These are phyloP conservation scores for Carposina sasakii DNA, from an alignment of 1,140 invertebrate species.

Conservation along the genomic window DNA sequence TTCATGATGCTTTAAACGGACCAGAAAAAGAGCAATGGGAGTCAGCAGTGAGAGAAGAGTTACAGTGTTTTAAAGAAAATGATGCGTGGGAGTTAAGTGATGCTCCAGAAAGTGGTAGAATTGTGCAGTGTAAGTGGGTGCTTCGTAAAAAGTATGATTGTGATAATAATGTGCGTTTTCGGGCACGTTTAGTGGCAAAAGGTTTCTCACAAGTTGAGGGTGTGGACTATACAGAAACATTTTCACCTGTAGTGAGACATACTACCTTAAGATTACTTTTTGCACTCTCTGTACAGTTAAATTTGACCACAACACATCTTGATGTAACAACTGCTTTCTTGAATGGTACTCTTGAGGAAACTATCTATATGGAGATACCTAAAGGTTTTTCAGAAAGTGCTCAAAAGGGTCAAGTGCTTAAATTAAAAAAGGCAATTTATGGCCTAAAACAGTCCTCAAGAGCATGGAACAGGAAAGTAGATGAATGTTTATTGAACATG, in stretches of 20 bases:
- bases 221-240: slow-evolving; percentile 17
- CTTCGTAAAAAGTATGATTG: slow-evolving; percentile 37
- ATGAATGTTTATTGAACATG: slow-evolving; percentile 19
- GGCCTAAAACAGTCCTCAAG: slow-evolving; percentile 7
- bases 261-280: slow-evolving; percentile 19
- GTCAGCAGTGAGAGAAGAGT: slow-evolving; percentile 18
- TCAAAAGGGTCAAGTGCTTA: too few species aligned
- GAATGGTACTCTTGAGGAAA: slow-evolving; percentile 55
- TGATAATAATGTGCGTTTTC: slow-evolving; percentile 11
- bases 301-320: slow-evolving; percentile 21
- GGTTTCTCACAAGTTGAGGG: slow-evolving; percentile 18
- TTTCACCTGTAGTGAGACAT: slow-evolving; percentile 21
- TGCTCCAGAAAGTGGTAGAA: slow-evolving; percentile 25
- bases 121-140: slow-evolving; percentile 49
- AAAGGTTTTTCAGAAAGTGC: too few species aligned
- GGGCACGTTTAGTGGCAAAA: slow-evolving; percentile 22
- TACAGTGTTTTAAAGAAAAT: slow-evolving; percentile 25
- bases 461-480: slow-evolving; percentile 16
- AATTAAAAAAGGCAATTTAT: too few species aligned
- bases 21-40: slow-evolving; percentile 5
- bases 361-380: slow-evolving; percentile 52
- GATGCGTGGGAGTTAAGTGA: slow-evolving; percentile 42
- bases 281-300: slow-evolving; percentile 19
- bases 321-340: slow-evolving; percentile 28
- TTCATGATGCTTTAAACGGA: slow-evolving; percentile 14